Conservation (phyloP, 2,797 vertebrate species). For the Thamnophis elegans region DNA sequence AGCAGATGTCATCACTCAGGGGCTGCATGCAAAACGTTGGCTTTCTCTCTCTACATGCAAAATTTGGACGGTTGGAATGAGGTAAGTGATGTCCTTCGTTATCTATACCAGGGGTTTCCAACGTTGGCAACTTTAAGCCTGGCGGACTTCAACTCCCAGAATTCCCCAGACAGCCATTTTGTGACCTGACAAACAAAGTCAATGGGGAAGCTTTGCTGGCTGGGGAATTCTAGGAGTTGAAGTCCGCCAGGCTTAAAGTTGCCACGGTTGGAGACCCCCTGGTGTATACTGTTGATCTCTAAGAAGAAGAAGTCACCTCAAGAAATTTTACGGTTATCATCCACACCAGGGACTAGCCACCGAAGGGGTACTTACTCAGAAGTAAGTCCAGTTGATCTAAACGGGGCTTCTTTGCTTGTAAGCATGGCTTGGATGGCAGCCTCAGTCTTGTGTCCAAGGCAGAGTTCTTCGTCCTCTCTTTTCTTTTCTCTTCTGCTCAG, state of each 20-base stretch:
- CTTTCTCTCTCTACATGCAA: too few species aligned
- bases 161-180: too few species aligned
- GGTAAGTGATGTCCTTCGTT: neutral
- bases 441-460: neutral
- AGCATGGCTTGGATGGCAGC: neutral
- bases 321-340: neutral
- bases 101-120: too few species aligned
- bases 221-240: too few species aligned
- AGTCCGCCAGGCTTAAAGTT: too few species aligned
- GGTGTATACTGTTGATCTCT: neutral
- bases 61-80: neutral
- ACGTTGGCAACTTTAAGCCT: too few species aligned
- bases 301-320: neutral
- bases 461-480: neutral
- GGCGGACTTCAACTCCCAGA: too few species aligned
- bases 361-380: neutral
- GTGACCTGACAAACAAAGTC: too few species aligned
- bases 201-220: too few species aligned
- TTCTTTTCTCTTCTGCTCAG: slow-evolving; percentile 4
- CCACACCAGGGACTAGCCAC: neutral
- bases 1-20: neutral
- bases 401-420: neutral
- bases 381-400: neutral
- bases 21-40: neutral
- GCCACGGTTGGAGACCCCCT: too few species aligned